These are phyloP conservation scores for Adelosebastes latens DNA, from an alignment of 2,797 vertebrate species.

Conservation along the genomic window DNA sequence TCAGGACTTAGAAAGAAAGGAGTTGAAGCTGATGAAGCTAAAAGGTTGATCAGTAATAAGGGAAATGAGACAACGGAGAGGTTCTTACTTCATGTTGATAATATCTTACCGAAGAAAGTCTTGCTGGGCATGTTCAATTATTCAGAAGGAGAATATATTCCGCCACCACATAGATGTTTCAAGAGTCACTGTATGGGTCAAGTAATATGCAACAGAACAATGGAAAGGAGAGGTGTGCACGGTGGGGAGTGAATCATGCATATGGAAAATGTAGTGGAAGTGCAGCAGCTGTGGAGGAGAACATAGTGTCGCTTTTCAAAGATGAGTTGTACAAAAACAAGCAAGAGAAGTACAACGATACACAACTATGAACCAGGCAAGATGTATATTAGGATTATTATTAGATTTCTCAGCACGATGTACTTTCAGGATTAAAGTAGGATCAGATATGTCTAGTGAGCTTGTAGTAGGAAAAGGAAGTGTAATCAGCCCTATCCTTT, in stretches of 20 bases:
- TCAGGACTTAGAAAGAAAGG: too few relatives aligned
- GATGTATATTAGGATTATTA: neutral
- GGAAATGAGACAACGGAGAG: neutral
- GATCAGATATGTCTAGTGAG: neutral
- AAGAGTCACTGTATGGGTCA: neutral
- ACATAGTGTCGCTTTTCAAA: neutral
- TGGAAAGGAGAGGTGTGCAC: neutral
- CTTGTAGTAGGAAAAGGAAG: neutral
- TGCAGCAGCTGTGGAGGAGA: neutral
- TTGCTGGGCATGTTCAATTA: neutral
- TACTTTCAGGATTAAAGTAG: neutral
- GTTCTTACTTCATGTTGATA: neutral
- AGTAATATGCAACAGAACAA: neutral
- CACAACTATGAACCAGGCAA: neutral
- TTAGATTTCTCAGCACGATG: too few relatives aligned
- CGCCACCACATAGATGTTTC: neutral
- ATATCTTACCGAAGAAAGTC: neutral
- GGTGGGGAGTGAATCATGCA: neutral
- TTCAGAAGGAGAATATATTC: neutral
- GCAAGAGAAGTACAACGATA: neutral
- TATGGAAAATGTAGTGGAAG: neutral
- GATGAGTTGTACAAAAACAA: too few relatives aligned
- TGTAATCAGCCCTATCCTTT: too few relatives aligned
- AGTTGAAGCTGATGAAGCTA: neutral
- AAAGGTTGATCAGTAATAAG: neutral